phyloP scores from a whole-genome alignment of 2,888 invertebrate species.

The Erpobdella octoculata region DNA sequence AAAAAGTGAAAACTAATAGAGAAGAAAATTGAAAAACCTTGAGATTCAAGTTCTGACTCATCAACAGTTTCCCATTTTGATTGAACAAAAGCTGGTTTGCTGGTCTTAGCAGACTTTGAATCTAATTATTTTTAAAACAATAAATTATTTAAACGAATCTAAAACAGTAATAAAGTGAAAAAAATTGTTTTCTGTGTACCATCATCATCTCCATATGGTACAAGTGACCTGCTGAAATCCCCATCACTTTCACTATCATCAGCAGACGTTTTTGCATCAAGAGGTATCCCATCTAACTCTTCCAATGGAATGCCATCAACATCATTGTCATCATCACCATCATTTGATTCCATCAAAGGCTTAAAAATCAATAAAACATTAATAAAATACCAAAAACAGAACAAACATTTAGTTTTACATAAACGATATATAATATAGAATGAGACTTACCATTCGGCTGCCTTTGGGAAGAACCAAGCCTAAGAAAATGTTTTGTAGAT shows the following conservation, averaged over 20 bases:
- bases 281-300: constrained; percentile 44
- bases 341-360: constrained; percentile 15
- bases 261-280: constrained; percentile 37
- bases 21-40: constrained; percentile 43
- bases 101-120: neutral
- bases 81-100: constrained; percentile 60
- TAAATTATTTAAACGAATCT: neutral
- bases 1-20: constrained; percentile 1
- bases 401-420: neutral
- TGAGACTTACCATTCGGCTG: neutral
- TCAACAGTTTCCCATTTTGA: constrained; percentile 96
- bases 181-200: neutral
- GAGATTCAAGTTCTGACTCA: constrained; percentile 68
- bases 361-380: too few species aligned
- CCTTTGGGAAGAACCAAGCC: constrained; percentile 58
- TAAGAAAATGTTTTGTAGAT: constrained; percentile 79
- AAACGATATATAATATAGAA: neutral
- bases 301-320: constrained; percentile 48
- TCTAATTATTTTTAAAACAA: neutral
- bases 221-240: constrained; percentile 15
- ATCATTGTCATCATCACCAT: constrained; percentile 39
- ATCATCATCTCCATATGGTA: constrained; percentile 27
- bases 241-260: constrained; percentile 17
- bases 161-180: neutral
- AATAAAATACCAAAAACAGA: neutral